These are phyloP conservation scores for Andrena dorsata DNA, from an alignment of 2,888 invertebrate genomes.

Conservation along the genomic window DNA sequence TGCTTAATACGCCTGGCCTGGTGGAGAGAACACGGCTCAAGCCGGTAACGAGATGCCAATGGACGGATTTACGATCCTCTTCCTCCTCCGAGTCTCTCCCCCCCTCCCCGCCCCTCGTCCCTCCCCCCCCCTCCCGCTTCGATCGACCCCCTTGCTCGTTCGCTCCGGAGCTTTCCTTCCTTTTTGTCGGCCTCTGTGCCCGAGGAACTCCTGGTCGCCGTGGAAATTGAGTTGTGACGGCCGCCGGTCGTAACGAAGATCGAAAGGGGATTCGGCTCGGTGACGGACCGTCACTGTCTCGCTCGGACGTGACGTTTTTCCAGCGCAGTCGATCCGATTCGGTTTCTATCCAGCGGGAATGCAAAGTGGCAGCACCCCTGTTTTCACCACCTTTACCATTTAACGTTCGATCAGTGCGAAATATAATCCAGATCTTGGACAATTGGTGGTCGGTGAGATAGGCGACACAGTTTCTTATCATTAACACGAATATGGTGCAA, in stretches of 20 bases:
- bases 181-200: not conserved
- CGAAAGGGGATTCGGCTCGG: not conserved
- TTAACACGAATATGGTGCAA: conserved; percentile 20
- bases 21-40: conserved; percentile 31
- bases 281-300: conserved; percentile 12
- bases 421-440: not conserved
- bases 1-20: conserved; percentile 40
- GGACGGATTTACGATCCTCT: conserved; percentile 78
- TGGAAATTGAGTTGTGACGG: conserved; percentile 23
- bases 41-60: conserved; percentile 77
- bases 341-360: not conserved
- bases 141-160: conserved; percentile 38
- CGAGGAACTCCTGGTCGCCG: not conserved
- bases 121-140: not conserved
- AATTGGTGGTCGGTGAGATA: not conserved
- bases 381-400: too few species aligned
- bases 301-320: not conserved
- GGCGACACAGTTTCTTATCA: conserved; percentile 1
- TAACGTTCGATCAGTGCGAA: too few species aligned
- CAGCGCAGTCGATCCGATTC: not conserved
- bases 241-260: not conserved
- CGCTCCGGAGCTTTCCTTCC: not conserved
- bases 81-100: conserved; percentile 45
- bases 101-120: fast-evolving
- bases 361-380: too few species aligned